A percentile compares a stretch with the other conserved stretches of the same genome.
Conservation (phyloP, 2,113 vertebrate species). For the Hymenochirus boettgeri region DNA sequence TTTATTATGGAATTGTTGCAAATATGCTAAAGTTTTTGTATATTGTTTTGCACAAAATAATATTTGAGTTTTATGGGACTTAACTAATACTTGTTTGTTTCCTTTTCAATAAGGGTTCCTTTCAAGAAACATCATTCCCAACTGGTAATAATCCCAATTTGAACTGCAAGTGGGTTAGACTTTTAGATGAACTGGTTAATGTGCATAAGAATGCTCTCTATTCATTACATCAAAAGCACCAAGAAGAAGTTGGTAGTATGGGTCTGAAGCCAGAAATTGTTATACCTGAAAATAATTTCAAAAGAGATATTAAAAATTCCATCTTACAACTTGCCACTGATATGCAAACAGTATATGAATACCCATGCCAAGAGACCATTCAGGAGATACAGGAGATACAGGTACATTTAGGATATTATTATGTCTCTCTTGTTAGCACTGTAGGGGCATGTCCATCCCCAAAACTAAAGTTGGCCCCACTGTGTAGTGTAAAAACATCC, state of each 20-base stretch:
- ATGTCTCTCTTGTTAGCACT: too few species aligned
- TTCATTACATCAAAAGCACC: conserved; percentile 37
- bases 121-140: conserved; percentile 9
- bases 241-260: conserved; percentile 22
- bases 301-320: conserved; percentile 24
- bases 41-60: too few species aligned
- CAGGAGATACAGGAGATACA: conserved; percentile 1
- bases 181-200: conserved; percentile 40
- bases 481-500: too few species aligned
- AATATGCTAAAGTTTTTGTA: too few species aligned
- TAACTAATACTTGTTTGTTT: not conserved
- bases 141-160: not conserved
- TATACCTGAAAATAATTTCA: not conserved
- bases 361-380: not conserved
- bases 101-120: not conserved
- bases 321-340: not conserved
- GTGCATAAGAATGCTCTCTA: conserved; percentile 19
- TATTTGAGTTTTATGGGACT: too few species aligned
- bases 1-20: too few species aligned
- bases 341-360: not conserved
- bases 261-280: conserved; percentile 1
- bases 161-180: rapidly evolving
- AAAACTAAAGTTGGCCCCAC: too few species aligned
- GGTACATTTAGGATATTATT: conserved; percentile 38
- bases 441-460: too few species aligned